A percentile compares a stretch with the other conserved stretches of the same genome.
Evolutionary conservation across 2,888 invertebrate species (phyloP).

Genomic region (Dryadula phaetusa): DNA sequence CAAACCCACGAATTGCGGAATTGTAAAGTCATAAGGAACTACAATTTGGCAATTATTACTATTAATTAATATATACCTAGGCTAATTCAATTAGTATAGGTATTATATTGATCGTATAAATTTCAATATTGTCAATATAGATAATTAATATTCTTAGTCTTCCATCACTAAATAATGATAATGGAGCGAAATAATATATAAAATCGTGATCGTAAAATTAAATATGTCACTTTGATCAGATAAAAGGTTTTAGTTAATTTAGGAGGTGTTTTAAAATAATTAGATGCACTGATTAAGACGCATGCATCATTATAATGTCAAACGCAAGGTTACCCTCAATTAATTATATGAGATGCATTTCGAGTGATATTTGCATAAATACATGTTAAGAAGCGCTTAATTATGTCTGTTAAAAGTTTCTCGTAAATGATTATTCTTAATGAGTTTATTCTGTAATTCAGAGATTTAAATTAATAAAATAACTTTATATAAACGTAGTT

Average conservation of each 20-base stretch:
- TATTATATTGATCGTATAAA: no score
- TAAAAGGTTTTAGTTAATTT: constrained; percentile 54
- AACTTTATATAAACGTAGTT: not conserved
- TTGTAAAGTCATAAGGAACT: no score
- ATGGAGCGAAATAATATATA: constrained; percentile 7
- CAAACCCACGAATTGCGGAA: no score
- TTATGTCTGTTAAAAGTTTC: constrained; percentile 63
- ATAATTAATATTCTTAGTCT: not conserved
- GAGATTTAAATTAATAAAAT: not conserved
- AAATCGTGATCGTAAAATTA: constrained; percentile 35
- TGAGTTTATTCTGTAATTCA: not conserved
- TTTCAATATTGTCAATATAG: no score
- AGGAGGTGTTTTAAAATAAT: constrained; percentile 73
- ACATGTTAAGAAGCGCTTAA: constrained; percentile 75
- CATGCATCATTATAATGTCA: constrained; percentile 76
- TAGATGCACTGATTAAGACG: constrained; percentile 68
- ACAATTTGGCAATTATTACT: no score
- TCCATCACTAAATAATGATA: constrained; percentile 4
- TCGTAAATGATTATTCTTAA: constrained; percentile 58
- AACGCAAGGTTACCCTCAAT: constrained; percentile 67
- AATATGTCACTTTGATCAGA: constrained; percentile 49
- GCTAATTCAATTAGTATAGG: no score
- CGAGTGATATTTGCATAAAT: constrained; percentile 76
- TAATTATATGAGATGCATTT: constrained; percentile 70
- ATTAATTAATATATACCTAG: no score